phyloP scores from a whole-genome alignment of 2,113 vertebrate species.

The Nycticebus coucang region DNA sequence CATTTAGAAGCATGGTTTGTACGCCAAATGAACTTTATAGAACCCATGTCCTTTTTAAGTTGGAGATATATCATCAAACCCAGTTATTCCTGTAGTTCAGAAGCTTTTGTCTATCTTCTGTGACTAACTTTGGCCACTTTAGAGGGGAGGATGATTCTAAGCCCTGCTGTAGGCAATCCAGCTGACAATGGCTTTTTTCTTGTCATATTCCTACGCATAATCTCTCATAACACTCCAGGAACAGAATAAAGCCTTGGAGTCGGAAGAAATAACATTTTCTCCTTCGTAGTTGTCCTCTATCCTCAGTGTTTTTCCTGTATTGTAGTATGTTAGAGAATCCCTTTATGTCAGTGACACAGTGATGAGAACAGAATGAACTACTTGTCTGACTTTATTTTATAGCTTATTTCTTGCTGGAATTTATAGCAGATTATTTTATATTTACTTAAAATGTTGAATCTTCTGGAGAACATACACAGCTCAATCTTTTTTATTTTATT shows the following conservation, averaged over 20 bases:
- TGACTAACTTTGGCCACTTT: not conserved
- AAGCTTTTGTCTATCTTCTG: not conserved
- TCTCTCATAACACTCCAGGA: not conserved
- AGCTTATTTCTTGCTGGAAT: not conserved
- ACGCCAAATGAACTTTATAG: not conserved
- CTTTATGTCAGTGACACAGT: not conserved
- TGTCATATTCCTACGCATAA: not conserved
- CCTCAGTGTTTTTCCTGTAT: not conserved
- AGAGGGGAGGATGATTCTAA: not conserved
- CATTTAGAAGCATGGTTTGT: not conserved
- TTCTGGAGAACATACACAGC: not conserved
- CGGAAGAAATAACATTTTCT: not conserved
- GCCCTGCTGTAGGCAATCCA: not conserved
- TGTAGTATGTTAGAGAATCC: not conserved
- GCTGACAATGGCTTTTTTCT: not conserved
- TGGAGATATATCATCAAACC: not conserved
- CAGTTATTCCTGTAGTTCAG: not conserved
- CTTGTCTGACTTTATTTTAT: not conserved
- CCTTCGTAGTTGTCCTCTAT: not conserved
- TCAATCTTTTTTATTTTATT: not conserved
- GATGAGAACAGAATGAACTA: not conserved
- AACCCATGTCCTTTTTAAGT: not conserved
- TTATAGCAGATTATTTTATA: not conserved
- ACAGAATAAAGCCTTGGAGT: not conserved
- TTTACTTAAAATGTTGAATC: constrained; percentile 21